Percentiles rank a stretch among this genome's conserved stretches.
phyloP scores from a whole-genome alignment of 2,797 vertebrate species.

The Microhierax caerulescens region DNA sequence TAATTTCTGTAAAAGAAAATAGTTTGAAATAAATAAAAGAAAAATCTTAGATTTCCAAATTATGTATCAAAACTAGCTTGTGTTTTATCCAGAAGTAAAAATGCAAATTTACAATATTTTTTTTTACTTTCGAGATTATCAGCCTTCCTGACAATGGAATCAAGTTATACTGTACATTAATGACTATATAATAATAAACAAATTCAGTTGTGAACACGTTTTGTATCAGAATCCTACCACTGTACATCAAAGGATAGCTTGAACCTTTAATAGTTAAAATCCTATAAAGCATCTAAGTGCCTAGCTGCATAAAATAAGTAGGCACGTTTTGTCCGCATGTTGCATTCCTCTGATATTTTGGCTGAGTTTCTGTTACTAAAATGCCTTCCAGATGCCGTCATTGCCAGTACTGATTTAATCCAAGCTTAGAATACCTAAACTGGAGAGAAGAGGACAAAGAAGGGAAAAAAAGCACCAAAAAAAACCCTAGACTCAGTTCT shows the following conservation, averaged over 20 bases:
- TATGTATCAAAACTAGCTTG: background rate
- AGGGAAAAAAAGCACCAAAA: background rate
- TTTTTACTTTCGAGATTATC: background rate
- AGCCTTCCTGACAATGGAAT: background rate
- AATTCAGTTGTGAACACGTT: background rate
- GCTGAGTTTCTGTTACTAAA: slow-evolving; percentile 51
- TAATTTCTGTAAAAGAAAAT: background rate
- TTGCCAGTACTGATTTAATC: slow-evolving; percentile 29
- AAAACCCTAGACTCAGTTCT: background rate
- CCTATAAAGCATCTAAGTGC: background rate
- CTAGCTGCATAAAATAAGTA: background rate
- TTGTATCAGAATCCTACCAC: background rate
- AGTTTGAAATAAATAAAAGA: background rate
- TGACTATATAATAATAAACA: slow-evolving; percentile 14
- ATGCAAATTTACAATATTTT: background rate
- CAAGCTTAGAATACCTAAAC: slow-evolving; percentile 25
- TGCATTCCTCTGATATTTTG: slow-evolving; percentile 61
- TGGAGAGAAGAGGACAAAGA: background rate
- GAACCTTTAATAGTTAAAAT: slow-evolving; percentile 4
- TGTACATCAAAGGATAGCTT: background rate
- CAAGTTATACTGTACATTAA: background rate
- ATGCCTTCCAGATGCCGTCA: slow-evolving; percentile 73
- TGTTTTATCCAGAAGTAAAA: background rate
- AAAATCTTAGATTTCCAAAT: background rate
- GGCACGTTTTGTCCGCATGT: slow-evolving; percentile 53